Conservation (phyloP, 2,797 vertebrate species). For the Acestrorhynchus altus region DNA sequence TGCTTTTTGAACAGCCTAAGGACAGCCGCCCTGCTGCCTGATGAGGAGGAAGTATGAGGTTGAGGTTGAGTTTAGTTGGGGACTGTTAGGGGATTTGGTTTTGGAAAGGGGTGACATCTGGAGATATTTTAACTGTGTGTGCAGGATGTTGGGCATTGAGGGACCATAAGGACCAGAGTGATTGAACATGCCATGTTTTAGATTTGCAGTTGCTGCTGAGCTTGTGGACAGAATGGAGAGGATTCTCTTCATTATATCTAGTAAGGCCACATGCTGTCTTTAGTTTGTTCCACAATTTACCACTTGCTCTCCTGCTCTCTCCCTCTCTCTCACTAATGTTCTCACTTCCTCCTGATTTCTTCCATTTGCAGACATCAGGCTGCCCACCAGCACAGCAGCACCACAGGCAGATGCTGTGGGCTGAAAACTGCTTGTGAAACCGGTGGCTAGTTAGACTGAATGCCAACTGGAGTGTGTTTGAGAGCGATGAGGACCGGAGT, state of each 20-base stretch:
- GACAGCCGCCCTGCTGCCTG: neutral
- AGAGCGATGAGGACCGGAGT: constrained; percentile 6
- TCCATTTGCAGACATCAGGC: constrained; percentile 4
- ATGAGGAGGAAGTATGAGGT: neutral
- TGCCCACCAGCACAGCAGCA: neutral
- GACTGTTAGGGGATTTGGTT: neutral
- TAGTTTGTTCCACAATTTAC: neutral
- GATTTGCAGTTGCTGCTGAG: neutral
- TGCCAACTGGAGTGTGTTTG: constrained; percentile 10
- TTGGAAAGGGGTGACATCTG: neutral
- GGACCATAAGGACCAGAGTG: neutral
- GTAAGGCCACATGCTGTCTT: neutral
- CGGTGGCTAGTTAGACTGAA: constrained; percentile 22
- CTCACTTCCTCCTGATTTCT: neutral
- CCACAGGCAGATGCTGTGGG: neutral
- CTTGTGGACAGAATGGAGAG: neutral
- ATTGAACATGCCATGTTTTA: neutral
- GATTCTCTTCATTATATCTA: neutral
- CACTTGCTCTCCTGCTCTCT: neutral
- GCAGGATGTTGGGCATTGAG: neutral
- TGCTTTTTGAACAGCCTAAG: neutral
- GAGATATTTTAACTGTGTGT: neutral
- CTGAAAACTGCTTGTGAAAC: neutral
- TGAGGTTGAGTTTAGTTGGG: neutral
- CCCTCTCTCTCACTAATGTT: neutral